A percentile compares a stretch with the other conserved stretches of the same genome.
These are phyloP conservation scores for Euzetes globulus DNA, from an alignment of 2,888 invertebrate species.

Conservation along the genomic window DNA sequence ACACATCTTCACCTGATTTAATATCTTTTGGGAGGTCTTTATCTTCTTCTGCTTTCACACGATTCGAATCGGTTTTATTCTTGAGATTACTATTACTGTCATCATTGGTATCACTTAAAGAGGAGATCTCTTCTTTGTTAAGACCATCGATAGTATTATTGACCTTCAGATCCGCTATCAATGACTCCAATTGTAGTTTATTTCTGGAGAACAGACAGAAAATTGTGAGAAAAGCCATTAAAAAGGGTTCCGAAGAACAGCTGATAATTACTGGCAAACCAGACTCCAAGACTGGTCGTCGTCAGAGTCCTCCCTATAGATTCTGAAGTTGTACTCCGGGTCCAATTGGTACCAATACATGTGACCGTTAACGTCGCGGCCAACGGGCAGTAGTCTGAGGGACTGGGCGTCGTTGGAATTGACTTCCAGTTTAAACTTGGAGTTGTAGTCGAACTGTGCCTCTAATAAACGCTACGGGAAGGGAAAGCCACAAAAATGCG, in stretches of 20 bases:
- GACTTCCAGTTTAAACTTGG: slow-evolving; percentile 70
- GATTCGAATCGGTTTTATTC: neutral
- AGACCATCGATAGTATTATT: slow-evolving; percentile 49
- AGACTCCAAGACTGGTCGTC: slow-evolving; percentile 85
- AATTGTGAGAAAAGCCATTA: neutral
- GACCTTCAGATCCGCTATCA: slow-evolving; percentile 54
- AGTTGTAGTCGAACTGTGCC: slow-evolving; percentile 87
- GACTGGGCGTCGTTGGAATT: slow-evolving; percentile 59
- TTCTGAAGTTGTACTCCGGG: slow-evolving; percentile 74
- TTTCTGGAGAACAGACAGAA: too few relatives aligned
- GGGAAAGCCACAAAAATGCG: neutral
- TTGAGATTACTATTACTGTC: slow-evolving; percentile 17
- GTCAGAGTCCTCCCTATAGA: slow-evolving; percentile 91
- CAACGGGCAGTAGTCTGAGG: slow-evolving; percentile 77
- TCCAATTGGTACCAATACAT: slow-evolving; percentile 91
- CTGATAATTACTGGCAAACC: slow-evolving; percentile 64
- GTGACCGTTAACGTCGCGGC: slow-evolving; percentile 80
- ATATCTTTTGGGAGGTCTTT: too few relatives aligned
- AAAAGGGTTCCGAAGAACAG: neutral
- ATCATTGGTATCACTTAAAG: slow-evolving; percentile 12
- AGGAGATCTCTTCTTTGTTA: slow-evolving; percentile 39
- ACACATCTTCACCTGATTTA: neutral
- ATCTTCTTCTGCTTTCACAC: neutral
- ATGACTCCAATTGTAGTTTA: slow-evolving; percentile 67
- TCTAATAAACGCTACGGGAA: slow-evolving; percentile 67